Evolutionary conservation across 2,888 invertebrate genomes (phyloP).

Genomic region (Priocnemis perturbator): DNA sequence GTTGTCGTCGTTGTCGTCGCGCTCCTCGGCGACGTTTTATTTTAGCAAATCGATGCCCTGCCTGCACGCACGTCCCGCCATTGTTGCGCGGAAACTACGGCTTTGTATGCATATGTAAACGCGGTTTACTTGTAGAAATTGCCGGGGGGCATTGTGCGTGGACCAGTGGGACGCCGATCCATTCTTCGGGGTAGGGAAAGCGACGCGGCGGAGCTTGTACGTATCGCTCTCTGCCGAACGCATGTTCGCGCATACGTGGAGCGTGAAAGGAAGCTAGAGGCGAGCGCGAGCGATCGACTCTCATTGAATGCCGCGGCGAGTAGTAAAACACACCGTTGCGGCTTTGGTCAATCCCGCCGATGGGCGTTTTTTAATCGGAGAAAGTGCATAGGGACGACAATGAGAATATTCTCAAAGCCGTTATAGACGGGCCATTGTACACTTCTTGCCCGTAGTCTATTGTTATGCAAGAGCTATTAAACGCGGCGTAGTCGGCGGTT

Average conservation of each 20-base stretch:
- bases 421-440: too few species aligned
- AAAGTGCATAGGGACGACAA: conserved; percentile 29
- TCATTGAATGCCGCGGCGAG: conserved; percentile 17
- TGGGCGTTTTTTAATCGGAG: conserved; percentile 44
- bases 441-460: too few species aligned
- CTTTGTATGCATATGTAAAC: conserved; percentile 68
- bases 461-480: too few species aligned
- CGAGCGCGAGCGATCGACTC: not conserved
- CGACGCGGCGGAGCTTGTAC: conserved; percentile 30
- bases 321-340: conserved; percentile 35
- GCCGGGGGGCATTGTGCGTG: conserved; percentile 55
- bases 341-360: conserved; percentile 39
- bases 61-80: conserved; percentile 46
- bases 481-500: too few species aligned
- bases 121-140: conserved; percentile 60
- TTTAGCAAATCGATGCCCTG: conserved; percentile 60
- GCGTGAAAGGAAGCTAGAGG: not conserved
- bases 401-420: too few species aligned
- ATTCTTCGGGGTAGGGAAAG: conserved; percentile 54
- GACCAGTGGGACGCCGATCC: conserved; percentile 39
- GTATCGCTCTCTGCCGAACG: not conserved
- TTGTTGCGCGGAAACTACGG: conserved; percentile 56
- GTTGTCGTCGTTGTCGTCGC: conserved; percentile 17
- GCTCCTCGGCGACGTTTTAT: conserved; percentile 50
- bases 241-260: not conserved